A percentile compares a stretch with the other conserved stretches of the same genome.
phyloP scores from a whole-genome alignment of 2,888 invertebrate genomes.

The Galeruca laticollis region DNA sequence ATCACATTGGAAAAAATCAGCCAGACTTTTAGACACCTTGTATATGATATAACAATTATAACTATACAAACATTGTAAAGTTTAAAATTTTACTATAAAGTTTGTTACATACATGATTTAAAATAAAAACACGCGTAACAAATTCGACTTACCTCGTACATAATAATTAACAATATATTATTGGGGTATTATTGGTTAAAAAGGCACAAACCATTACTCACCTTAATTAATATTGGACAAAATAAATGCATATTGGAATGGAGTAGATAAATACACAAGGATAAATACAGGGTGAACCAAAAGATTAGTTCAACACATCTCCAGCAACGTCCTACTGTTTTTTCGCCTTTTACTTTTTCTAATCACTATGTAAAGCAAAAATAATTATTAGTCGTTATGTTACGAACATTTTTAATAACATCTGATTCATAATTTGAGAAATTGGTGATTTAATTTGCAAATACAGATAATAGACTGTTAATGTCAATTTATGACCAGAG shows the following conservation, averaged over 20 bases:
- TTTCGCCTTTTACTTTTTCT: too few species aligned
- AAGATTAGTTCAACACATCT: neutral
- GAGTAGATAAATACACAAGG: constrained; percentile 24
- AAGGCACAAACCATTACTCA: constrained; percentile 44
- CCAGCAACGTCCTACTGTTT: too few species aligned
- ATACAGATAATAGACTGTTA: too few species aligned
- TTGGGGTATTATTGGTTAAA: constrained; percentile 28
- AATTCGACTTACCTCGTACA: constrained; percentile 13
- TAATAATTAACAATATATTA: constrained; percentile 31
- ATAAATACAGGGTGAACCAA: constrained; percentile 15
- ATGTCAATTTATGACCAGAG: too few species aligned
- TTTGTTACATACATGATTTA: neutral
- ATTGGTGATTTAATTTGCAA: too few species aligned
- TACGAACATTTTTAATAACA: too few species aligned
- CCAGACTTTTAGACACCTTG: constrained; percentile 34
- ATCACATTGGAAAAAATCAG: constrained; percentile 28
- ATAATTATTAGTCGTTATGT: too few species aligned
- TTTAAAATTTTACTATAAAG: constrained; percentile 9
- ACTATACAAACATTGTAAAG: constrained; percentile 33
- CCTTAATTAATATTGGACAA: constrained; percentile 25
- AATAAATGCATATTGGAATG: constrained; percentile 47
- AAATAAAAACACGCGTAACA: neutral
- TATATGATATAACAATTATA: constrained; percentile 33
- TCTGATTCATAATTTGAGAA: too few species aligned
- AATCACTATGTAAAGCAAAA: too few species aligned